Base-by-base conservation (phyloP, 2,888 invertebrate species). In the Aphelenchoides bicaudatus region DNA sequence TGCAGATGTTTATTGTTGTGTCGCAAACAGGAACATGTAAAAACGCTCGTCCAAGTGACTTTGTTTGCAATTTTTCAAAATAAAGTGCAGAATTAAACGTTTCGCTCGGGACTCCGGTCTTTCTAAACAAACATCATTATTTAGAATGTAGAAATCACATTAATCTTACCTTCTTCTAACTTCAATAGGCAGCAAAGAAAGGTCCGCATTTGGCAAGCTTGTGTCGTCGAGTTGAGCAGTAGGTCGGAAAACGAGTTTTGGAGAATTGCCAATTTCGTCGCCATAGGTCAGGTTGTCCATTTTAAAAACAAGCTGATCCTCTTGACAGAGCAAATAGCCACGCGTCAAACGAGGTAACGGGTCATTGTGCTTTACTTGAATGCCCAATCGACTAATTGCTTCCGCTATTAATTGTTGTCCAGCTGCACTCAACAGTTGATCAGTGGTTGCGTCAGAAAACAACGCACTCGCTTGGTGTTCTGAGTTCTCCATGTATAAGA, bases 401-500 rank as follows among this genome's bases (percentile, higher is more conserved):
- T 70, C 67, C 5, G 39, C 13, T 10, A 71, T 47, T 28, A 71
- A 37, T 0, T 31, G 23, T 31, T 25, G n/a, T 10, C 56, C 62
- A 8, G 37, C 39, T 5, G 25, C 56, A 19, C 27, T 27, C 34
- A 71, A 31, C 31, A 71, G 34, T 10, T 56, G 37, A n/a, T 71
- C 67, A 4, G 75, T 66, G 1, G 75, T 74, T 13, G 77, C 74
- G 58, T 78, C 78, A 5, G 72, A 73, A 60, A 78, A 78, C n/a
- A 78, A 62, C 1, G 75, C 78, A 3, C 72, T 68, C 1, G 77
- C 77, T 13, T 68, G 65, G 39, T 70, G 66, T 34, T 68, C 63
- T 23, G 68, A 67, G 49, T 64, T 68, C 50, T 78, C 71, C 75
- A 78, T 73, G 61, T 77, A 78, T 43, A 78, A 59, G 16, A 78